Evolutionary conservation across 2,888 invertebrate genomes (phyloP).

Genomic region (Cheiracanthium punctorium): DNA sequence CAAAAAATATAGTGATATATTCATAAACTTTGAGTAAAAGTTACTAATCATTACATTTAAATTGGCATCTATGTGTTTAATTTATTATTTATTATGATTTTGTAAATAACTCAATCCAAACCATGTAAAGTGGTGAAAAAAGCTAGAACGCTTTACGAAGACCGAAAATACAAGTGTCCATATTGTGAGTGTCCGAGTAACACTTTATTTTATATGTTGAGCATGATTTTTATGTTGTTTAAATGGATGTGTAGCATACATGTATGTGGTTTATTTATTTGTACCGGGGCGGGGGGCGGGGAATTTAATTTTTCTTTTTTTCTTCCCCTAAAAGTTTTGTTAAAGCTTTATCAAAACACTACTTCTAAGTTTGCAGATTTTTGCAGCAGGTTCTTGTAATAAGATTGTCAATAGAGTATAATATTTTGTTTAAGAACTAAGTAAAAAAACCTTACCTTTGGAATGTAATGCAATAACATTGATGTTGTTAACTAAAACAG

Average conservation of each 20-base stretch:
- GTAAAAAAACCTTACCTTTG: background rate
- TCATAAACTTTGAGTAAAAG: background rate
- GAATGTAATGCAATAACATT: background rate
- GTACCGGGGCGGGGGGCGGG: background rate
- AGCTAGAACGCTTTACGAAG: background rate
- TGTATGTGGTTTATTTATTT: constrained; percentile 8
- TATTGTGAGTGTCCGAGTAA: background rate
- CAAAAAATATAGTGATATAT: background rate
- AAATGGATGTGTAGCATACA: background rate
- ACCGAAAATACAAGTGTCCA: no score
- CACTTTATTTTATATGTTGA: background rate
- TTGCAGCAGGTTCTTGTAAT: background rate
- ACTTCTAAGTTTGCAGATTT: background rate
- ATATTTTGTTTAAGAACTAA: background rate
- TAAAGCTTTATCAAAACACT: background rate
- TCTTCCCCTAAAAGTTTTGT: background rate
- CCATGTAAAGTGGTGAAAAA: background rate
- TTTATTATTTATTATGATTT: background rate
- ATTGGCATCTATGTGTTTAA: background rate
- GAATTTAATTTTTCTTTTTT: background rate
- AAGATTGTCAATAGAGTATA: background rate
- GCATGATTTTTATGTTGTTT: background rate
- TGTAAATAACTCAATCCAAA: background rate
- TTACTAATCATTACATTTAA: background rate
- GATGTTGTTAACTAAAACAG: background rate